Base-by-base conservation (phyloP, 1,140 invertebrate species). In the Brachionus calyciflorus region DNA sequence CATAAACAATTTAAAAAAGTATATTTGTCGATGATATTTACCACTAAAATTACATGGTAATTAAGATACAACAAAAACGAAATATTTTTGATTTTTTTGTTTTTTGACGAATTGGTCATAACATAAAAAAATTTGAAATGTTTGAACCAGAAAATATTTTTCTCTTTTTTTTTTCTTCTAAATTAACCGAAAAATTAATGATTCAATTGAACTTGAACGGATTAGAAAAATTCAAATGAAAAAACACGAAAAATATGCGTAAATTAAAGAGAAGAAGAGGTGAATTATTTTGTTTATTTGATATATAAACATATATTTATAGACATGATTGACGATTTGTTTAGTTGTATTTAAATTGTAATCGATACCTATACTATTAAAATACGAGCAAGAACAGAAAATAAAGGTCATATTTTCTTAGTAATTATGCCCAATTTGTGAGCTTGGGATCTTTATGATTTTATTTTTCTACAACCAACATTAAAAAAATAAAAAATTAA, bases 211-310 rank as follows among this genome's bases (percentile, higher is more conserved):
- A 65, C 60, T 44, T 65, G 60, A 65, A 65, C 40, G 60, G 60
- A 65, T 65, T 65, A 44, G 60, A 19, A 3, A 5, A 37, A 24
- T 44, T 65, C 44, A n/a, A 26, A 44, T 21, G 44, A 65, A 65
- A 65, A 65, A 44, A 65, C 21, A 44, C 12, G 60, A 46, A 19
- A 19, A 40, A 63, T 21, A 30, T 19, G n/a, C 26, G 53, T 3
- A 26, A 9, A 28, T 24, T 55, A 37, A 9, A 37, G 33, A 9
- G 9, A 37, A 37, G 9, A 37, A 37, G 9, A 37, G 55, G 55
- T 60, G 55, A 60, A 60, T 60, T 60, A 60, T 60, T 28, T 33
- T 60, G 55, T 60, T 60, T 60, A 60, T 60, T 60, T 60, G 55
- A 60, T n/a, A n/a, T n/a, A n/a, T n/a, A n/a, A n/a, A n/a, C n/a